Evolutionary conservation across 2,113 vertebrate species (phyloP), one percentile per base, ranked within the genome.

Genomic region (Tympanuchus pallidicinctus): DNA sequence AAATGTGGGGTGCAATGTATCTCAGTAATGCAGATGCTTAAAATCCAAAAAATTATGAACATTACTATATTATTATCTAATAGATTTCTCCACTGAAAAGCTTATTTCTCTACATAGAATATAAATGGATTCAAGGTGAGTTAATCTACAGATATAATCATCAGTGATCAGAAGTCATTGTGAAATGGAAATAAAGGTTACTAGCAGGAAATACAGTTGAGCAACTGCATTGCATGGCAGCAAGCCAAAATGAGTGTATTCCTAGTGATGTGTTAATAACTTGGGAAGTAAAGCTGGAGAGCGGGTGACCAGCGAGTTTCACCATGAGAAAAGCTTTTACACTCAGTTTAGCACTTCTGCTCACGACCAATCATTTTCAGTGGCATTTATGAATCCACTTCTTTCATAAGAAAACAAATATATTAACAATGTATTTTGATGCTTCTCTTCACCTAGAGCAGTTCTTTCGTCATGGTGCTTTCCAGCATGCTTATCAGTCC

Each of bases 171-270:
- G 59, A 76, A 92, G 85, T 76, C 38, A 24, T 67, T 60, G 78
- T 76, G 75, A 87, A 93, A 93, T 90, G 52, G 82, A 92, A 94
- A 83, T 76, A 88, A 88, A 94, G 85, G 79, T 87, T 91, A 93
- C 64, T 27, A 47, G 86, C 72, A 88, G 82, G 87, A 91, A 92
- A 86, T 61, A 74, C 42, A 91, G 76, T 77, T 72, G 47, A 82
- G 69, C 75, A 88, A 83, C 67, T 76, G 82, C 85, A 89, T 0
- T 66, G 78, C 40, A 28, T 8, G 76, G 72, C 88, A 92, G 61
- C n/a, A 80, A 34, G 90, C 91, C 91, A 93, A 56, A 88, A 67
- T 32, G 8, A 22, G 65, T 16, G 56, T 52, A 34, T 75, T 91
- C 82, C 80, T 73, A 81, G 27, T 34, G 72, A 74, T 91, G 57